phyloP scores from a whole-genome alignment of 2,888 invertebrate genomes.

The Scaeva pyrastri region DNA sequence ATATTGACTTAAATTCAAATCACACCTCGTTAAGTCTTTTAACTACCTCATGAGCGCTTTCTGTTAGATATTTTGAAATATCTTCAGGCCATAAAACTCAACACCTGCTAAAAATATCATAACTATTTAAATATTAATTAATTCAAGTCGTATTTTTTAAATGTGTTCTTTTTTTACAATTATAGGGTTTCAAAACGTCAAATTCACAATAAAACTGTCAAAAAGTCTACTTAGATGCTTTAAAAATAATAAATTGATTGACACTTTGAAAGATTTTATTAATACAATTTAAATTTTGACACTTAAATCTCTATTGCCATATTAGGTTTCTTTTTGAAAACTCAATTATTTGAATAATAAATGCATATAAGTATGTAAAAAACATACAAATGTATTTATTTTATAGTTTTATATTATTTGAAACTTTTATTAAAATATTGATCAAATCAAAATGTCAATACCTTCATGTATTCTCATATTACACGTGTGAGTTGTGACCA shows the following conservation, averaged over 20 bases:
- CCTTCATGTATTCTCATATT: constrained; percentile 46
- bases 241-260: neutral
- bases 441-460: constrained; percentile 27
- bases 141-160: neutral
- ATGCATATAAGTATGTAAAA: no score
- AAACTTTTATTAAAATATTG: constrained; percentile 8
- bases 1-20: no score
- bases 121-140: no score
- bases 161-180: neutral
- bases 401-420: neutral
- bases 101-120: no score
- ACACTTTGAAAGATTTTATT: neutral
- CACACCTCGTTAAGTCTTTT: no score
- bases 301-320: constrained; percentile 2
- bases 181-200: neutral
- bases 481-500: constrained; percentile 24
- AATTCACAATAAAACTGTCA: neutral
- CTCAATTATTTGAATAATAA: constrained; percentile 2
- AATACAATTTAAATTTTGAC: neutral
- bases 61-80: no score
- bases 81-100: no score
- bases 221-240: neutral
- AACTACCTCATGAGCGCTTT: no score
- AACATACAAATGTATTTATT: neutral
- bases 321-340: neutral